Evolutionary conservation across 2,888 invertebrate species (phyloP).

Genomic region (Onthophagus sagittarius): DNA sequence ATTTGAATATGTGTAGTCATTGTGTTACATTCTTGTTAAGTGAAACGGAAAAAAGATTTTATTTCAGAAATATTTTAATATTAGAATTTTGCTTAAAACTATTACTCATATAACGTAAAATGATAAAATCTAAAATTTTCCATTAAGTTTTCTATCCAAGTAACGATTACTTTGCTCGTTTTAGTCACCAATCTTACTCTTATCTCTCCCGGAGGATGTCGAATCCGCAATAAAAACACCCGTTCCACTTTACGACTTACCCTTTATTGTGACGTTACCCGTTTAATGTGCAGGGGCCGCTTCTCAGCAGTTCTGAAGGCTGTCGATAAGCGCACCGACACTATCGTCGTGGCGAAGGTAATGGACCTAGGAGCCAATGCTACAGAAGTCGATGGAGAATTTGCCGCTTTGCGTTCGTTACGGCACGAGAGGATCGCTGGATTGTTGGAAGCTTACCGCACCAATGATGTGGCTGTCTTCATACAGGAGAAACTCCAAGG

Average conservation of each 20-base stretch:
- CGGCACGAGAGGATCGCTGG: slow-evolving; percentile 86
- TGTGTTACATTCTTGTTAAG: background rate
- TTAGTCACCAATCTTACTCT: background rate
- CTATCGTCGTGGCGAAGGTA: slow-evolving; percentile 80
- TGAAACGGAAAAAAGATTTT: too few species aligned
- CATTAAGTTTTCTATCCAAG: too few species aligned
- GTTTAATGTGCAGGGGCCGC: slow-evolving; percentile 59
- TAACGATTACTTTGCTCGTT: background rate
- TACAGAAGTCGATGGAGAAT: slow-evolving; percentile 71
- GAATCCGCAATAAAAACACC: background rate
- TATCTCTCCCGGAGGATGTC: background rate
- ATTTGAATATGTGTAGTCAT: background rate
- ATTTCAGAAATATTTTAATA: too few species aligned
- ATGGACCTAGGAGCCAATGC: slow-evolving; percentile 65
- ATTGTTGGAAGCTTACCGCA: slow-evolving; percentile 67
- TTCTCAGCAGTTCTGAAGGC: slow-evolving; percentile 84
- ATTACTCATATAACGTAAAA: too few species aligned
- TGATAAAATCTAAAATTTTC: too few species aligned
- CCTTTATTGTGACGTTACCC: background rate
- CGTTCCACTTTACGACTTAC: background rate
- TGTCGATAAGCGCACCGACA: slow-evolving; percentile 70
- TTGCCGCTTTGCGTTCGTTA: slow-evolving; percentile 74
- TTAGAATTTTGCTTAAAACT: too few species aligned
- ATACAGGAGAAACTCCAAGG: slow-evolving; percentile 84
- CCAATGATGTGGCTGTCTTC: slow-evolving; percentile 66